Evolutionary conservation across 2,113 vertebrate genomes (phyloP).

Genomic region (Sinocyclocheilus anshuiensis): DNA sequence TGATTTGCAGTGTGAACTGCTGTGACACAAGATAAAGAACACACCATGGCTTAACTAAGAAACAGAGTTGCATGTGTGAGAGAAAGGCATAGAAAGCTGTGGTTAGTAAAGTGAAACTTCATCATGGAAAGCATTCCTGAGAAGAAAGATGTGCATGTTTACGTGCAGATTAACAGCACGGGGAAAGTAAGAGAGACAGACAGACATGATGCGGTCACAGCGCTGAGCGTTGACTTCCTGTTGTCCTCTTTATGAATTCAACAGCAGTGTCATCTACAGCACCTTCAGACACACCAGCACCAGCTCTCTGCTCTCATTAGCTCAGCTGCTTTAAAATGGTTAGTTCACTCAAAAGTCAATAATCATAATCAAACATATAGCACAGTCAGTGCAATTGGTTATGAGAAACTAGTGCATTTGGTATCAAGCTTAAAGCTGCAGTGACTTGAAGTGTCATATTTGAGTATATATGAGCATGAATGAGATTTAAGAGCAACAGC

Average conservation of each 20-base stretch:
- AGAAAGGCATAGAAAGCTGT: background rate
- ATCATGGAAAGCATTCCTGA: background rate
- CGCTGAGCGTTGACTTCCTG: background rate
- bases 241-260: background rate
- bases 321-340: background rate
- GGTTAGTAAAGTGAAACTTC: conserved; percentile 2
- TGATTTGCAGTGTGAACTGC: background rate
- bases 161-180: background rate
- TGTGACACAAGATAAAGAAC: background rate
- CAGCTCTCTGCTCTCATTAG: background rate
- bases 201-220: background rate
- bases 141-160: background rate
- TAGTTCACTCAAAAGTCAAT: background rate
- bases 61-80: background rate
- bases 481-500: background rate
- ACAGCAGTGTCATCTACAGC: background rate
- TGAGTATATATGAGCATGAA: background rate
- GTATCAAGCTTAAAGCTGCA: background rate
- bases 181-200: background rate
- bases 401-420: background rate
- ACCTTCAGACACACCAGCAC: background rate
- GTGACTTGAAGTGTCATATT: background rate
- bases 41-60: background rate
- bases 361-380: background rate
- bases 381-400: background rate